Percentiles rank a stretch among this genome's conserved stretches.
Evolutionary conservation across 2,113 vertebrate species (phyloP).

Genomic region (Sylvia atricapilla): DNA sequence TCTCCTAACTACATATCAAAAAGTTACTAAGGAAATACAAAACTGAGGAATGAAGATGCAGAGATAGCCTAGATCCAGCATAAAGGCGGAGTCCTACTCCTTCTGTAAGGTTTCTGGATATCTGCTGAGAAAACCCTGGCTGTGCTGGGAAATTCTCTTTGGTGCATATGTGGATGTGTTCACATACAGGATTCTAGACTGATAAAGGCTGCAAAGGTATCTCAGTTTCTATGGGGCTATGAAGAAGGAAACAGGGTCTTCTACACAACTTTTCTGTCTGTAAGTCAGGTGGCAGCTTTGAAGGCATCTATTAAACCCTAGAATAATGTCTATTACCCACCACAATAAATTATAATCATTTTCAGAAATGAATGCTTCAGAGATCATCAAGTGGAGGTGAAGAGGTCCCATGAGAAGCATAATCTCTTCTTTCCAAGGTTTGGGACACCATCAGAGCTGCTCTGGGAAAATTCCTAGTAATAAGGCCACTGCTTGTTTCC

Average conservation of each 20-base stretch:
- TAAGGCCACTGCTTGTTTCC: neutral
- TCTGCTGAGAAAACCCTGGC: neutral
- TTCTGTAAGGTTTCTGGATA: neutral
- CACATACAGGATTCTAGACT: neutral
- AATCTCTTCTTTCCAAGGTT: neutral
- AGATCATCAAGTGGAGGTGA: neutral
- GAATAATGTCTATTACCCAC: neutral
- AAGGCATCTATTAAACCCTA: neutral
- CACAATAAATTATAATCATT: neutral
- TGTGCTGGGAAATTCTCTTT: neutral
- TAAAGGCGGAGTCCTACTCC: neutral
- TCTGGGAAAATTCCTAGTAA: neutral
- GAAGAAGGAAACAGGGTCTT: neutral
- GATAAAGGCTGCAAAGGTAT: neutral
- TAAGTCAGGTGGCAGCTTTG: neutral
- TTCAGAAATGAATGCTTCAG: neutral
- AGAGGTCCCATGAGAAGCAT: neutral
- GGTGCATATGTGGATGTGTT: too few relatives aligned
- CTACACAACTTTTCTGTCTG: neutral
- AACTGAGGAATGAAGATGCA: neutral
- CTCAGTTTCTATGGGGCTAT: neutral
- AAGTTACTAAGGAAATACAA: neutral
- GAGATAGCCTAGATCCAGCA: neutral
- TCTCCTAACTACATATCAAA: too few relatives aligned
- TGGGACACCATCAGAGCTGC: neutral